phyloP scores from a whole-genome alignment of 2,797 vertebrate genomes.

The Chloroceryle inda region DNA sequence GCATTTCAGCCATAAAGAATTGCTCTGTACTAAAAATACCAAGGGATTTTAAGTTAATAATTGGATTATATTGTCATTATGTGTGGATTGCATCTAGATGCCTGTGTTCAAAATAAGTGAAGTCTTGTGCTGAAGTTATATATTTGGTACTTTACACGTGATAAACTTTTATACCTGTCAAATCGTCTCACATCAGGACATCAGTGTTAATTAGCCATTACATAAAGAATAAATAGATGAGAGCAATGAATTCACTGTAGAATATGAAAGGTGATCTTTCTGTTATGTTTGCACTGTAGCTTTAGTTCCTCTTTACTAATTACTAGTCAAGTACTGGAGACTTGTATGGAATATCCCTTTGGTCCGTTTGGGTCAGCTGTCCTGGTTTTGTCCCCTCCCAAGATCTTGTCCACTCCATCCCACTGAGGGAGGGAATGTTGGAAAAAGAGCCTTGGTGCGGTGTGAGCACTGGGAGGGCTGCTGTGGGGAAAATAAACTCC shows the following conservation, averaged over 20 bases:
- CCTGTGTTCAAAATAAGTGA: neutral
- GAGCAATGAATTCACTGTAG: neutral
- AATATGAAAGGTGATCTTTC: neutral
- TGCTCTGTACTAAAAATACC: neutral
- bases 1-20: neutral
- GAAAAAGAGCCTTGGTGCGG: no score
- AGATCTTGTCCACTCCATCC: no score
- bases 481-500: no score
- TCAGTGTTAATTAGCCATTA: neutral
- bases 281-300: neutral
- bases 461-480: no score
- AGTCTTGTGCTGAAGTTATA: neutral
- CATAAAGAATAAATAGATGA: neutral
- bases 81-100: neutral
- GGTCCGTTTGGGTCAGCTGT: no score
- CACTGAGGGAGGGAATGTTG: no score
- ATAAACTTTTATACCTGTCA: slow-evolving; percentile 3
- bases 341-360: neutral
- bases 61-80: neutral
- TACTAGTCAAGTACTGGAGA: neutral
- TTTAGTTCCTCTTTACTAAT: neutral
- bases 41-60: neutral
- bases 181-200: neutral
- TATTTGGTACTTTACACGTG: neutral
- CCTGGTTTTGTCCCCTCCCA: no score